Conservation (phyloP, 2,888 invertebrate genomes). For the Melikaiella ostensackeni region DNA sequence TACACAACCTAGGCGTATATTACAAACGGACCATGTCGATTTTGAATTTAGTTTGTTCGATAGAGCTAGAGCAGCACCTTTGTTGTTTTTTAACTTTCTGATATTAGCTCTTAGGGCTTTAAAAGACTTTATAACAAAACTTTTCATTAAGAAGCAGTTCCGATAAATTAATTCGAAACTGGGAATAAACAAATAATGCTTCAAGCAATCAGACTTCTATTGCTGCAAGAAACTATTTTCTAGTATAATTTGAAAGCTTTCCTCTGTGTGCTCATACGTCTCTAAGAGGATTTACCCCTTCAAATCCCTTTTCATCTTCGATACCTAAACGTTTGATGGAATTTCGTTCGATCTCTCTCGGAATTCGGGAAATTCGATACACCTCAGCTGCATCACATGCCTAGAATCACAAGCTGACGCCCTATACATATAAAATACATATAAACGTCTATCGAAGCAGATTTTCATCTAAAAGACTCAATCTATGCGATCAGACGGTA, state of each 20-base stretch:
- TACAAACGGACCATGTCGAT: too few relatives aligned
- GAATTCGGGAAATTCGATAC: constrained; percentile 64
- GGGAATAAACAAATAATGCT: background rate
- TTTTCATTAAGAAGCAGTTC: too few relatives aligned
- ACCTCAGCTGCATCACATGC: constrained; percentile 53
- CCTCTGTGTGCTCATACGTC: constrained; percentile 8
- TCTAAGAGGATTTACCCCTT: constrained; percentile 4
- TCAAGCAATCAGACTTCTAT: background rate
- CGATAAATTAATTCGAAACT: too few relatives aligned
- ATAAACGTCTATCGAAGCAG: constrained; percentile 40
- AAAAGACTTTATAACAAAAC: too few relatives aligned
- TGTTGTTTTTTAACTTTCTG: too few relatives aligned
- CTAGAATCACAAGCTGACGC: constrained; percentile 48
- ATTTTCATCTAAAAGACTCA: constrained; percentile 14
- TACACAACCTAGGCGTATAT: too few relatives aligned
- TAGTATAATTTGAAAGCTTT: constrained; percentile 23
- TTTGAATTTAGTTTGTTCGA: too few relatives aligned
- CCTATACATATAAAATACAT: constrained; percentile 37
- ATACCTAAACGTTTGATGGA: constrained; percentile 51
- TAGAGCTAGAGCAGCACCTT: too few relatives aligned
- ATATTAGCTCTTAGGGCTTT: too few relatives aligned
- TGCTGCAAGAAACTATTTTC: background rate
- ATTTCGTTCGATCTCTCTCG: constrained; percentile 56
- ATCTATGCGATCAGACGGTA: constrained; percentile 10
- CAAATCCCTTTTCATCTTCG: constrained; percentile 43